Evolutionary conservation across 2,888 invertebrate genomes (phyloP).

Genomic region (Andrena camellia): DNA sequence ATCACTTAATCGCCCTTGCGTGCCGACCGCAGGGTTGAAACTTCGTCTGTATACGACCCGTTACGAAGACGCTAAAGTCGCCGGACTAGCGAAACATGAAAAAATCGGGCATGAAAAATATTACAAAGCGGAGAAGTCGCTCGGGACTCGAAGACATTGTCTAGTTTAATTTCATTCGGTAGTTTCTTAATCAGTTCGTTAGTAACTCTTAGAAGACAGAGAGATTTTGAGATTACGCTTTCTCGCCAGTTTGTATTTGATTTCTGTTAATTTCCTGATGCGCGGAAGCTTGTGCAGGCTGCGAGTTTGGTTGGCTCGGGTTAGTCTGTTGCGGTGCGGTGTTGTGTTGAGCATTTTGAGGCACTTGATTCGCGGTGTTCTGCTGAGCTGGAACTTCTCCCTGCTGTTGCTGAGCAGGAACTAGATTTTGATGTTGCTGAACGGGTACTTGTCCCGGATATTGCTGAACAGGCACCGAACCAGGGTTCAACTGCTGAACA

Average conservation of each 20-base stretch:
- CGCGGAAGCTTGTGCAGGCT: conserved; percentile 31
- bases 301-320: conserved; percentile 66
- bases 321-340: conserved; percentile 49
- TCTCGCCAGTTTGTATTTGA: conserved; percentile 43
- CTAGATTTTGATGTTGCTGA: conserved; percentile 66
- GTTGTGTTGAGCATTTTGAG: conserved; percentile 59
- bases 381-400: conserved; percentile 11
- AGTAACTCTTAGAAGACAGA: background rate
- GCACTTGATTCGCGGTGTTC: conserved; percentile 52
- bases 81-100: conserved; percentile 4
- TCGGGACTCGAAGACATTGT: background rate
- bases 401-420: conserved; percentile 38
- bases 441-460: conserved; percentile 69
- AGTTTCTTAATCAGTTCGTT: background rate
- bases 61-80: conserved; percentile 10
- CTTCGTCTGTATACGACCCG: background rate
- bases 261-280: conserved; percentile 53
- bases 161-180: background rate
- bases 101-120: conserved; percentile 17
- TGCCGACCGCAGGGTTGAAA: background rate
- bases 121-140: conserved; percentile 6
- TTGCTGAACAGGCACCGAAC: conserved; percentile 71
- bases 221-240: conserved; percentile 38
- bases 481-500: conserved; percentile 14
- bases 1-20: conserved; percentile 29